Base-by-base conservation (phyloP, 2,888 invertebrate species). In the Nomada lathburiana region DNA sequence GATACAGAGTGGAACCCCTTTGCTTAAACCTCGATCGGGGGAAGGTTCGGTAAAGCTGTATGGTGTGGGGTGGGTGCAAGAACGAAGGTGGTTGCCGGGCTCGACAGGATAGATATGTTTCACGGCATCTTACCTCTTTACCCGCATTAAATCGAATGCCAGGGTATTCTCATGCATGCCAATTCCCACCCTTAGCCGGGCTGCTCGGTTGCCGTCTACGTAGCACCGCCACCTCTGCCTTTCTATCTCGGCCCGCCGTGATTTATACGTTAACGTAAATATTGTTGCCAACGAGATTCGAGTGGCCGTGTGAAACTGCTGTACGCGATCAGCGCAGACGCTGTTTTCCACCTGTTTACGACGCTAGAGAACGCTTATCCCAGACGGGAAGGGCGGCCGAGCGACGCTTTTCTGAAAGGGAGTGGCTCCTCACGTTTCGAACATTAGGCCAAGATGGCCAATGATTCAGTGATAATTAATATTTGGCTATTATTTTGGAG, bases 91-190 rank as follows among this genome's bases (percentile, higher is more conserved):
- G 82, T 76, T 86, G 80, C 81, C 80, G 62, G 74, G 86, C 80
- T 81, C 75, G 82, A 70, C 89, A 90, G 91, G 91, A 92, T 91
- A 90, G 93, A 93, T 92, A 93, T 91, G 92, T 93, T 92, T 92
- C 90, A 89, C 91, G 89, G 90, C 88, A 88, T 89, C 90, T 91
- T 90, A 91, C 91, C 92, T 92, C 92, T 93, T 92, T 92, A 92
- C 92, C 86, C 91, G 92, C 89, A 92, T 93, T 93, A 92, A 93
- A 93, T 93, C 93, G 93, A 93, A 93, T 89, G 91, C 92, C 91
- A 90, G 84, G 90, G 89, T 90, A 91, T 93, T 93, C 92, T 93
- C 93, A 93, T 93, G 93, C 93, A 93, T 93, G 93, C 92, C 93
- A 93, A 93, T 93, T 92, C 89, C 89, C 83, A 85, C 86, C 80